phyloP scores from a whole-genome alignment of 2,797 vertebrate genomes.

The Petrocephalus schoutedeni region DNA sequence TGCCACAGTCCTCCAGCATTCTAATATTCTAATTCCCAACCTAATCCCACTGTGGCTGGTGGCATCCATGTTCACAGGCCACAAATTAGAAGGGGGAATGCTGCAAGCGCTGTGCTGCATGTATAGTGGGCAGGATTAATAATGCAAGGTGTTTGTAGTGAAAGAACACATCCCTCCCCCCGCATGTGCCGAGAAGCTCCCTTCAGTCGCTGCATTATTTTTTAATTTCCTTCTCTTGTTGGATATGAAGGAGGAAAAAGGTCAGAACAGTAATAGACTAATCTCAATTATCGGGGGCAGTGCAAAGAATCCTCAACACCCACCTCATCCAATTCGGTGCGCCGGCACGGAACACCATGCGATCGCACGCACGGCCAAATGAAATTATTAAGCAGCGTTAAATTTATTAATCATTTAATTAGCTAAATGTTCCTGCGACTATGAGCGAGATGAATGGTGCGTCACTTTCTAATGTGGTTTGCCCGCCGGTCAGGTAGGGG shows the following conservation, averaged over 20 bases:
- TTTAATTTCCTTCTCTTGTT: constrained; percentile 47
- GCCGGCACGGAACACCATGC: constrained; percentile 67
- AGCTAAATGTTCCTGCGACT: constrained; percentile 97
- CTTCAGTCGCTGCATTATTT: constrained; percentile 41
- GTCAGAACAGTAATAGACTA: constrained; percentile 82
- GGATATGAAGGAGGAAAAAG: constrained; percentile 83
- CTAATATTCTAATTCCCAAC: constrained; percentile 5
- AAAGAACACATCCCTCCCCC: constrained; percentile 43
- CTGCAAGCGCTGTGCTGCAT: constrained; percentile 24
- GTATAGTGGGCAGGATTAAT: constrained; percentile 44
- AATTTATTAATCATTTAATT: constrained; percentile 99
- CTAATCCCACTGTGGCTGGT: constrained; percentile 15
- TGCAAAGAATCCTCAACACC: constrained; percentile 74
- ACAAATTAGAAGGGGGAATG: constrained; percentile 17
- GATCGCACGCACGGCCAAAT: constrained; percentile 80
- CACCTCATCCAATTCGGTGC: constrained; percentile 77
- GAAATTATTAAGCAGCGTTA: constrained; percentile 98
- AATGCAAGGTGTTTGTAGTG: constrained; percentile 49
- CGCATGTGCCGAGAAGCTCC: constrained; percentile 22
- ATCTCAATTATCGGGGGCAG: constrained; percentile 85
- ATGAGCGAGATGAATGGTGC: constrained; percentile 91
- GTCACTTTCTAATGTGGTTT: constrained; percentile 96
- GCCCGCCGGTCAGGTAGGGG: constrained; percentile 79
- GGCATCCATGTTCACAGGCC: constrained; percentile 17
- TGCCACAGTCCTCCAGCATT: not conserved